A percentile compares a stretch with the other conserved stretches of the same genome.
Conservation (phyloP, 2,797 vertebrate species). For the Lagocephalus sceleratus region DNA sequence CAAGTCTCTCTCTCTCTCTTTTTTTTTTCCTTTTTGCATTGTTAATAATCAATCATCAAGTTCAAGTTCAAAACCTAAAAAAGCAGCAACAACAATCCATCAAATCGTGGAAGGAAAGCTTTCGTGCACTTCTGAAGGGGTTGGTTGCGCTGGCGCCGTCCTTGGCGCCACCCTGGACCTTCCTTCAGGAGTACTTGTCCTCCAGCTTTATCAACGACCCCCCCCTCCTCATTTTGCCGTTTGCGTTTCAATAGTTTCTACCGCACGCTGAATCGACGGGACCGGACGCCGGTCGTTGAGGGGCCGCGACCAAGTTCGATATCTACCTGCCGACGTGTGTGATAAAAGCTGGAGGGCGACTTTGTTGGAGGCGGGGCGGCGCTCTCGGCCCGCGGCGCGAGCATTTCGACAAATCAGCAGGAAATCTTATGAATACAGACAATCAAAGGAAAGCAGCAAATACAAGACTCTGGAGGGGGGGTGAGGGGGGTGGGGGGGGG, state of each 20-base stretch:
- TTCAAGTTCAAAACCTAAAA: constrained; percentile 48
- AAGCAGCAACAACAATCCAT: constrained; percentile 77
- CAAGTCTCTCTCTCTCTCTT: constrained; percentile 30
- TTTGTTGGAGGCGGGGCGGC: too few relatives aligned
- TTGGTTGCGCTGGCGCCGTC: constrained; percentile 1
- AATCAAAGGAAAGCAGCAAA: too few relatives aligned
- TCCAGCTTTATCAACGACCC: constrained; percentile 1
- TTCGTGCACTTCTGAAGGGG: constrained; percentile 49
- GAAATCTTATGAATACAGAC: too few relatives aligned
- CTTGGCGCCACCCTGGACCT: too few relatives aligned
- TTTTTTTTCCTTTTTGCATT: too few relatives aligned
- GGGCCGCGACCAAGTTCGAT: neutral
- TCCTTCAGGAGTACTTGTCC: constrained; percentile 12
- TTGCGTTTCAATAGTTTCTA: constrained; percentile 11
- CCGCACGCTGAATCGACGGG: constrained; percentile 12
- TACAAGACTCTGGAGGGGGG: too few relatives aligned
- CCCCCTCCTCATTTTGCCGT: too few relatives aligned
- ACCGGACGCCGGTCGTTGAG: constrained; percentile 34
- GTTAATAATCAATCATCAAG: constrained; percentile 44
- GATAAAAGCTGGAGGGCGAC: neutral
- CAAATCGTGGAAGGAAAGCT: constrained; percentile 57
- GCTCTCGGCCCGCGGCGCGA: too few relatives aligned
- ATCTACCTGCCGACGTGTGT: neutral
- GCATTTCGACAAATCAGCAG: too few relatives aligned
- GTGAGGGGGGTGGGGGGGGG: too few relatives aligned